Evolutionary conservation across 2,797 vertebrate genomes (phyloP).

Genomic region (Pachyuromys duprasi): DNA sequence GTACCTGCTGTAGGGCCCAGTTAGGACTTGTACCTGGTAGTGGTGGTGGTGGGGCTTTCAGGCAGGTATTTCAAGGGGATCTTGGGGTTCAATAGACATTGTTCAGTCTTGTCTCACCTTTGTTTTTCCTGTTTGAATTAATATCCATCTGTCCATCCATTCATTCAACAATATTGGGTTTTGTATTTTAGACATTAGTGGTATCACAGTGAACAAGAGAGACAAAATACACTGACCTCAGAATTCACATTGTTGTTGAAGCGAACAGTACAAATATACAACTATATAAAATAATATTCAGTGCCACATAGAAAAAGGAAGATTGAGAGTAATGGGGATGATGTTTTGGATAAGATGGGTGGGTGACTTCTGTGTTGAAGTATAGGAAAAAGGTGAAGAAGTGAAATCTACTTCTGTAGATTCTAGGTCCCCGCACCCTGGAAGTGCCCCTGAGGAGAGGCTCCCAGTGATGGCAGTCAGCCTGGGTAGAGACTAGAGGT

Average conservation of each 20-base stretch:
- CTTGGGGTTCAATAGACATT: neutral
- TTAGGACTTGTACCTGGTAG: neutral
- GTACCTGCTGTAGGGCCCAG: conserved; percentile 40
- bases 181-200: conserved; percentile 44
- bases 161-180: conserved; percentile 2
- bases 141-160: neutral
- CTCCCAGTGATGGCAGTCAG: neutral
- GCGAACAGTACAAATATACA: neutral
- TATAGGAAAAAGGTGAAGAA: neutral
- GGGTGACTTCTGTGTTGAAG: neutral
- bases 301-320: neutral
- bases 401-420: neutral
- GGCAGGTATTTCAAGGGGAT: neutral
- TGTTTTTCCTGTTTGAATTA: neutral
- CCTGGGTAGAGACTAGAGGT: neutral
- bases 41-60: neutral
- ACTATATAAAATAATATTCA: neutral
- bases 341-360: neutral
- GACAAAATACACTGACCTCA: neutral
- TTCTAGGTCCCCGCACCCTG: neutral
- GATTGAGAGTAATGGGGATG: neutral
- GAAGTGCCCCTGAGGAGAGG: neutral
- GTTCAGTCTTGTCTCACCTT: conserved; percentile 18
- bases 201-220: neutral
- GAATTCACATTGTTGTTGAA: neutral